Evolutionary conservation across 2,888 invertebrate species (phyloP).

Genomic region (Lathronympha strigana): DNA sequence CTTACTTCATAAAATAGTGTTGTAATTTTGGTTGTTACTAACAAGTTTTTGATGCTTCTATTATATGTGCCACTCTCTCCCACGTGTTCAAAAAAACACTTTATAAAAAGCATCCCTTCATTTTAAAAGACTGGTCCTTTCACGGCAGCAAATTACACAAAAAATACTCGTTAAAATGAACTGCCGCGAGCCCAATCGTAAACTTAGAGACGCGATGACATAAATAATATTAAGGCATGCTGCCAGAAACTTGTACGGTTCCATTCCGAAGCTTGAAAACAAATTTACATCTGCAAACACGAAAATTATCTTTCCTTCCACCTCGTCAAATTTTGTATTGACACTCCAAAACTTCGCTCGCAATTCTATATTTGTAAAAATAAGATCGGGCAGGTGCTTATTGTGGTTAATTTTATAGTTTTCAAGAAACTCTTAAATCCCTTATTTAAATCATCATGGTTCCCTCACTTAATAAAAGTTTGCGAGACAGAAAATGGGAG

Average conservation of each 20-base stretch:
- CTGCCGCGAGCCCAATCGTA: constrained; percentile 57
- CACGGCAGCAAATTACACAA: constrained; percentile 66
- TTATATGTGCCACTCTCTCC: constrained; percentile 42
- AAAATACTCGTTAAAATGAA: constrained; percentile 68
- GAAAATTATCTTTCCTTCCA: constrained; percentile 39
- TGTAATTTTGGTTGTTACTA: constrained; percentile 1
- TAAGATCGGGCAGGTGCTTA: constrained; percentile 63
- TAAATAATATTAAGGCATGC: constrained; percentile 74
- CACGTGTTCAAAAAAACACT: constrained; percentile 45
- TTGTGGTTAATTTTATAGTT: constrained; percentile 58
- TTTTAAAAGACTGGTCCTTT: constrained; percentile 53
- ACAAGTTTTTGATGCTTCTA: background rate
- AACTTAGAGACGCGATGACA: constrained; percentile 70
- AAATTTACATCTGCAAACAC: constrained; percentile 39
- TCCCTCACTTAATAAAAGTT: constrained; percentile 61
- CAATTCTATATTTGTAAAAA: constrained; percentile 49
- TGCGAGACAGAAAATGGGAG: constrained; percentile 47
- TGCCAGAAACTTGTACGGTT: constrained; percentile 62
- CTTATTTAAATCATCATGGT: constrained; percentile 45
- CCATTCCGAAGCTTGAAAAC: constrained; percentile 43
- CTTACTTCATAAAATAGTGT: background rate
- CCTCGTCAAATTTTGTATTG: constrained; percentile 40
- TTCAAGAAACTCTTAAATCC: constrained; percentile 42
- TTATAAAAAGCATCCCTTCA: constrained; percentile 54
- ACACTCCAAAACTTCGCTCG: constrained; percentile 37